Conservation (phyloP, 2,113 vertebrate genomes). For the Erythrocercus mccallii region DNA sequence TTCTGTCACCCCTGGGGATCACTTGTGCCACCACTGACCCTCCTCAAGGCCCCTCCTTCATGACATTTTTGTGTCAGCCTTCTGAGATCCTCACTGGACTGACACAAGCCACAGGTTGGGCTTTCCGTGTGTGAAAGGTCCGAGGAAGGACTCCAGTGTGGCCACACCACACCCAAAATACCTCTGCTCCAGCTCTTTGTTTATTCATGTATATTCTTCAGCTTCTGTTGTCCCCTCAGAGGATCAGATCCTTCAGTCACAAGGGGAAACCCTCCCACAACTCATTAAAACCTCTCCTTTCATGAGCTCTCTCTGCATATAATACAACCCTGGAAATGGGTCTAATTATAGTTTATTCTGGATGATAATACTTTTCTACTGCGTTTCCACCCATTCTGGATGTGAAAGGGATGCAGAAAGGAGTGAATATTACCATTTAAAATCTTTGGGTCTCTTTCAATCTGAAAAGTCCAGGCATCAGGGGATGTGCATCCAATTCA, state of each 20-base stretch:
- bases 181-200: not conserved
- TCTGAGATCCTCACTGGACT: not conserved
- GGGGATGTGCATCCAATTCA: not conserved
- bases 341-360: not conserved
- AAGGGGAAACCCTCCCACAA: not conserved
- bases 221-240: not conserved
- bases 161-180: not conserved
- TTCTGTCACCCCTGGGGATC: not conserved
- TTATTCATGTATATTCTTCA: not conserved
- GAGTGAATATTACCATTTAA: not conserved
- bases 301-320: not conserved
- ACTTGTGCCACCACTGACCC: fast-evolving
- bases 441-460: not conserved
- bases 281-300: not conserved
- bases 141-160: not conserved
- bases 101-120: not conserved
- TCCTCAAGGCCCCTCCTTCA: not conserved
- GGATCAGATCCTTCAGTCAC: not conserved
- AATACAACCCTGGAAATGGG: not conserved
- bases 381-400: not conserved
- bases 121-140: not conserved
- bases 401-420: not conserved
- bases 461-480: fast-evolving
- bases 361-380: not conserved
- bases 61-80: not conserved